These are phyloP conservation scores for Paramisgurnus dabryanus DNA, from an alignment of 2,113 vertebrate species.

Conservation along the genomic window DNA sequence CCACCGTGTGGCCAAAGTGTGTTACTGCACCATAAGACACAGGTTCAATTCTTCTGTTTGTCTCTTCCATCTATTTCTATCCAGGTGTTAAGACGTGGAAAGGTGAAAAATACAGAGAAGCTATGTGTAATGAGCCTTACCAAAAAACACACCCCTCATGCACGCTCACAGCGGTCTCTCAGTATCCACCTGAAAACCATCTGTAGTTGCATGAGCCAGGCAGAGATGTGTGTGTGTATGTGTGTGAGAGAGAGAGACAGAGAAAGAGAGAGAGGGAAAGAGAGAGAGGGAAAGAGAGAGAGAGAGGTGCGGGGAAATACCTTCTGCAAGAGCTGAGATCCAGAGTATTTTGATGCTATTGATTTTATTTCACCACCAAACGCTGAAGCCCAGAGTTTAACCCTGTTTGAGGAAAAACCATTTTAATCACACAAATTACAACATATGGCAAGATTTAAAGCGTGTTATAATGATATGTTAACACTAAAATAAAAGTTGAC, in stretches of 20 bases:
- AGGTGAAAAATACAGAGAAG: conserved; percentile 65
- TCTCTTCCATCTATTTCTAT: conserved; percentile 64
- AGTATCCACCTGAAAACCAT: conserved; percentile 71
- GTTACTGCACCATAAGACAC: conserved; percentile 11
- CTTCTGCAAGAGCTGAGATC: conserved; percentile 96
- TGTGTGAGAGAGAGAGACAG: not conserved
- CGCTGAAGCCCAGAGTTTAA: conserved; percentile 98
- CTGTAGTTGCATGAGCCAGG: conserved; percentile 65
- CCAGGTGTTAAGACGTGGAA: conserved; percentile 61
- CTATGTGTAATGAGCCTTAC: conserved; percentile 71
- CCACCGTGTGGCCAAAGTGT: conserved; percentile 12
- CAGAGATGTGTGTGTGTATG: conserved; percentile 39
- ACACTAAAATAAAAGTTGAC: not conserved
- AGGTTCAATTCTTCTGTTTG: conserved; percentile 64
- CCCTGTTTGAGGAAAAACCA: conserved; percentile 69
- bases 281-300: not conserved
- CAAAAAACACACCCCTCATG: conserved; percentile 38
- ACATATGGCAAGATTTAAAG: not conserved
- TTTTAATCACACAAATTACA: conserved; percentile 1
- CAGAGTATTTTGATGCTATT: conserved; percentile 96
- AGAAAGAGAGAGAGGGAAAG: not conserved
- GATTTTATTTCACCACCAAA: conserved; percentile 99
- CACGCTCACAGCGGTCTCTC: conserved; percentile 42
- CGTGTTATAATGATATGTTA: not conserved
- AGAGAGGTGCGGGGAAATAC: conserved; percentile 68